These are phyloP conservation scores for Diceros bicornis DNA, from an alignment of 2,797 vertebrate genomes.

Conservation along the genomic window DNA sequence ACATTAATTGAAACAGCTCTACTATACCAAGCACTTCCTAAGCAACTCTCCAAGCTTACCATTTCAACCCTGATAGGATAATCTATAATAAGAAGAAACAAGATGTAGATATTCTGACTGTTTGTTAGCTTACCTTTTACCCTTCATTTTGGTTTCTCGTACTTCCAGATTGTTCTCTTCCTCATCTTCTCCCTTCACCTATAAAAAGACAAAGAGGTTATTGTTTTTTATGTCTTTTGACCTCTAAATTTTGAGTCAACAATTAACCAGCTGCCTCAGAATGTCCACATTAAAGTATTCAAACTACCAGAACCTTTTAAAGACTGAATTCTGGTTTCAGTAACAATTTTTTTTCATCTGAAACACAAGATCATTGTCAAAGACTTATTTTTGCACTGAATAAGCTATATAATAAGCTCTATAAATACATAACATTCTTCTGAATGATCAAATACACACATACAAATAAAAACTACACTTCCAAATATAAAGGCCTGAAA, in stretches of 20 bases:
- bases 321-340: background rate
- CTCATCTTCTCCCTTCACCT: conserved; percentile 97
- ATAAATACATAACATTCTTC: background rate
- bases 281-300: background rate
- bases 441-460: background rate
- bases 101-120: background rate
- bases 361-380: background rate
- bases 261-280: background rate
- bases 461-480: background rate
- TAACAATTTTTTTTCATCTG: background rate
- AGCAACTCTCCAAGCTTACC: background rate
- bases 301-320: background rate
- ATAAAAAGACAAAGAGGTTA: conserved; percentile 65
- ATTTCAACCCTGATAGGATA: background rate
- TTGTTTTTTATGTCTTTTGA: background rate
- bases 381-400: background rate
- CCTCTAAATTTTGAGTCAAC: conserved; percentile 39
- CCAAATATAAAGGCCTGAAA: background rate
- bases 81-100: background rate
- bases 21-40: background rate
- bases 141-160: conserved; percentile 93
- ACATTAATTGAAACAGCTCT: background rate
- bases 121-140: conserved; percentile 91
- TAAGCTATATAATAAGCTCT: background rate
- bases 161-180: conserved; percentile 95